These are phyloP conservation scores for Xyliphius kryptos DNA, from an alignment of 2,113 vertebrate genomes.

Conservation along the genomic window DNA sequence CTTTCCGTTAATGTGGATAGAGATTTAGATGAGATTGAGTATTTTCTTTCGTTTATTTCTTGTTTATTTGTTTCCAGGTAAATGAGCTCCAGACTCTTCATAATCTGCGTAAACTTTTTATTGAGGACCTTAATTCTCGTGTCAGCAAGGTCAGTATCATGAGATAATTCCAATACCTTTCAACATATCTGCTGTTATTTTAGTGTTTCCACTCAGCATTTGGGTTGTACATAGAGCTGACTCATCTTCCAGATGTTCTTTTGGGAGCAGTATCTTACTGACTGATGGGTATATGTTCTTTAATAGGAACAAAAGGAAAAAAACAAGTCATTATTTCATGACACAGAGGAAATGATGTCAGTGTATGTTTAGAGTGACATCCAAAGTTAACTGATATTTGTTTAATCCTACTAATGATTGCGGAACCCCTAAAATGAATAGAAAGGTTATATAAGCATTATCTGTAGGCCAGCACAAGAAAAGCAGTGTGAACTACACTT, in stretches of 20 bases:
- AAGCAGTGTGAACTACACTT: no score
- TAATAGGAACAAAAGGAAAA: background rate
- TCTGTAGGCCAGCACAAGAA: background rate
- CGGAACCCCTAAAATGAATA: background rate
- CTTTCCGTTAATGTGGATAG: no score
- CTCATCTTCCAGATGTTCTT: slow-evolving; percentile 9
- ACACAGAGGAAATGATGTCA: slow-evolving; percentile 1
- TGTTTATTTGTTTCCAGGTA: slow-evolving; percentile 60
- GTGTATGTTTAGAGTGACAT: background rate
- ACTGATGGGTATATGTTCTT: slow-evolving; percentile 5
- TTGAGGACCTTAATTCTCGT: slow-evolving; percentile 79
- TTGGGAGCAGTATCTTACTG: slow-evolving; percentile 6
- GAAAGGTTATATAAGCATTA: background rate
- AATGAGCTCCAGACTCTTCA: slow-evolving; percentile 89
- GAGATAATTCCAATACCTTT: background rate
- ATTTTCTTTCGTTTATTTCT: background rate
- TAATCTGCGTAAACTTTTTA: slow-evolving; percentile 83
- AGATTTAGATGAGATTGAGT: no score
- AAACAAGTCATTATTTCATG: background rate
- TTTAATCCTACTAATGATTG: background rate
- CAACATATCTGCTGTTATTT: slow-evolving; percentile 6
- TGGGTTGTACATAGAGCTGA: background rate
- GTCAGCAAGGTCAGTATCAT: slow-evolving; percentile 76
- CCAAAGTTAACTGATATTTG: background rate
- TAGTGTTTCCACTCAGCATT: background rate